Conservation (phyloP, 64 coral and sea anemone genomes). For the Orbicella faveolata region DNA sequence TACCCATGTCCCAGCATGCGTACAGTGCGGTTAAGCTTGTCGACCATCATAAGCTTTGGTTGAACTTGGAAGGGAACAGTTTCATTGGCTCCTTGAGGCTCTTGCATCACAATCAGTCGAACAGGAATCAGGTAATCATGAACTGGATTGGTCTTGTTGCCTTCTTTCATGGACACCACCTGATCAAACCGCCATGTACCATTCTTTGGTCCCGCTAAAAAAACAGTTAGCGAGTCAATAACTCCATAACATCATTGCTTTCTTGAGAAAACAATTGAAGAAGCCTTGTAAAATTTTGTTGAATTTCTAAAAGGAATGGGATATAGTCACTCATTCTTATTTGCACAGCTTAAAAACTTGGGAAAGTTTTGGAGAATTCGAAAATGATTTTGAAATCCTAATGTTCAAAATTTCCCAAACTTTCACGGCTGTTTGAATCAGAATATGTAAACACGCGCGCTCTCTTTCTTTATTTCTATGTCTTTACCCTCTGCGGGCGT, state of each 20-base stretch:
- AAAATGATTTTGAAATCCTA: too few relatives aligned
- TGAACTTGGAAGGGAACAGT: conserved; percentile 54
- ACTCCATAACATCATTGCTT: background rate
- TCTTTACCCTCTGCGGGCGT: conserved; percentile 44
- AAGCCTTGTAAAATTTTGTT: too few relatives aligned
- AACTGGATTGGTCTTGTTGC: conserved; percentile 43
- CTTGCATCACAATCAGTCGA: conserved; percentile 25
- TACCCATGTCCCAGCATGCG: conserved; percentile 43
- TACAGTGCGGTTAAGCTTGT: conserved; percentile 61
- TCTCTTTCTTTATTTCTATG: too few relatives aligned
- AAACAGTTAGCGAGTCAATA: background rate
- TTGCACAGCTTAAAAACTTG: too few relatives aligned
- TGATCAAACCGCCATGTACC: conserved; percentile 75
- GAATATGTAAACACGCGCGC: too few relatives aligned
- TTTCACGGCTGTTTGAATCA: too few relatives aligned
- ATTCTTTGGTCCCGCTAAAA: conserved; percentile 59
- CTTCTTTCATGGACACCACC: conserved; percentile 38
- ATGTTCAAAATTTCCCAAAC: too few relatives aligned
- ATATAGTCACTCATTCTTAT: too few relatives aligned
- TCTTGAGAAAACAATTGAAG: too few relatives aligned
- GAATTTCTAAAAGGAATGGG: too few relatives aligned
- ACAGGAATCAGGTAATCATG: conserved; percentile 60
- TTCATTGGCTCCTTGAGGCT: conserved; percentile 65
- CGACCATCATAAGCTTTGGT: conserved; percentile 50
- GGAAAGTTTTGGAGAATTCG: too few relatives aligned